phyloP scores from a whole-genome alignment of 2,888 invertebrate species.

The Drosophila kuntzei region DNA sequence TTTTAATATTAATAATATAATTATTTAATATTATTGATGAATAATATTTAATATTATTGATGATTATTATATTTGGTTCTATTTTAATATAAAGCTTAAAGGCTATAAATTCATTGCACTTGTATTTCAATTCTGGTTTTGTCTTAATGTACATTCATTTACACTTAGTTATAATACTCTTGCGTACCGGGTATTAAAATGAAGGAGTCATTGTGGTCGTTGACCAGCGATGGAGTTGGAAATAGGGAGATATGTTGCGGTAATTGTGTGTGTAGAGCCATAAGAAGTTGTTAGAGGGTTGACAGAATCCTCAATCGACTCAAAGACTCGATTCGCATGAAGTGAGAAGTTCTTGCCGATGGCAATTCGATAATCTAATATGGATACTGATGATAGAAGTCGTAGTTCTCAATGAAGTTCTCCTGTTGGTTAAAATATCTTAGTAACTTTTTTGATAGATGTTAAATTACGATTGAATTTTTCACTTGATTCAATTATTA shows the following conservation, averaged over 20 bases:
- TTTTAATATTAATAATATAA: no score
- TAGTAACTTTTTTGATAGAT: background rate
- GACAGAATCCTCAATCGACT: background rate
- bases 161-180: background rate
- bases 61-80: no score
- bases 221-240: background rate
- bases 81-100: no score
- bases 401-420: background rate
- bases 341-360: constrained; percentile 19
- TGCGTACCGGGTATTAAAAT: background rate
- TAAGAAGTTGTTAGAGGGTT: constrained; percentile 24
- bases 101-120: no score
- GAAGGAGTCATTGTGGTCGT: constrained; percentile 10
- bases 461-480: background rate
- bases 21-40: no score
- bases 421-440: background rate
- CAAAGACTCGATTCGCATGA: background rate
- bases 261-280: constrained; percentile 30
- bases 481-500: background rate
- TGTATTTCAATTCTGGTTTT: no score
- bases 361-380: constrained; percentile 26
- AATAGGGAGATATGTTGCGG: constrained; percentile 8
- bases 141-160: no score
- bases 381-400: background rate
- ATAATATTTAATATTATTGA: no score